Percentiles rank a stretch among this genome's conserved stretches.
These are phyloP conservation scores for Tamias sibiricus DNA, from an alignment of 2,113 vertebrate species.

Conservation along the genomic window DNA sequence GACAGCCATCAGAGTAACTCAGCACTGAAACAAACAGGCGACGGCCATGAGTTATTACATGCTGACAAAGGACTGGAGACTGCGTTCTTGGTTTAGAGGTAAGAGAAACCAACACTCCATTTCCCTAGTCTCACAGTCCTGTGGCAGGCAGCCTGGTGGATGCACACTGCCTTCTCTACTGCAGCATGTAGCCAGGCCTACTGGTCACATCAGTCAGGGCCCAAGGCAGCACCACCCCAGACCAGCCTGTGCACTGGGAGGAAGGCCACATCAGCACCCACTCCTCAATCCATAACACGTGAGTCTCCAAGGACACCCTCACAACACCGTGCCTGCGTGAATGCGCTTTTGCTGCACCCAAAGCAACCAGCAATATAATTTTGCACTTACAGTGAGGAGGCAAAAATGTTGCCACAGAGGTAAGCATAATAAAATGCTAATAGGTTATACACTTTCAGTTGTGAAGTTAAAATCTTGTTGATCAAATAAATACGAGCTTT, in stretches of 20 bases:
- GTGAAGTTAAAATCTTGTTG: too few relatives aligned
- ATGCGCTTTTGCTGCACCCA: accelerated
- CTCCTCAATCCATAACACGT: not conserved
- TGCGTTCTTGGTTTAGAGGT: accelerated
- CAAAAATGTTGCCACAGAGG: not conserved
- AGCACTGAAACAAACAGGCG: accelerated
- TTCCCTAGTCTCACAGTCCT: accelerated
- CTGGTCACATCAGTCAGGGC: accelerated
- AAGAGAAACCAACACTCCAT: accelerated
- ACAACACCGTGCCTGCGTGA: accelerated
- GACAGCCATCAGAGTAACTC: accelerated
- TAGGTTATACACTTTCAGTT: not conserved
- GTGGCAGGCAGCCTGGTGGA: accelerated
- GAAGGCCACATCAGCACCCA: accelerated
- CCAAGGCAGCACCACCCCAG: not conserved
- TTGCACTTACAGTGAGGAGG: not conserved
- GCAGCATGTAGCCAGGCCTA: accelerated
- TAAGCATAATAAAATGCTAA: not conserved
- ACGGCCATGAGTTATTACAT: accelerated
- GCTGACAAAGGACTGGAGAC: accelerated
- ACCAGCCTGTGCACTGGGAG: accelerated
- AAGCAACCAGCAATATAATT: not conserved
- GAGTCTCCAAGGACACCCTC: not conserved
- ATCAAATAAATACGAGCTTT: not conserved
- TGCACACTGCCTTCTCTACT: accelerated